Conservation (phyloP, 2,888 invertebrate species). For the Agriopis aurantiaria region DNA sequence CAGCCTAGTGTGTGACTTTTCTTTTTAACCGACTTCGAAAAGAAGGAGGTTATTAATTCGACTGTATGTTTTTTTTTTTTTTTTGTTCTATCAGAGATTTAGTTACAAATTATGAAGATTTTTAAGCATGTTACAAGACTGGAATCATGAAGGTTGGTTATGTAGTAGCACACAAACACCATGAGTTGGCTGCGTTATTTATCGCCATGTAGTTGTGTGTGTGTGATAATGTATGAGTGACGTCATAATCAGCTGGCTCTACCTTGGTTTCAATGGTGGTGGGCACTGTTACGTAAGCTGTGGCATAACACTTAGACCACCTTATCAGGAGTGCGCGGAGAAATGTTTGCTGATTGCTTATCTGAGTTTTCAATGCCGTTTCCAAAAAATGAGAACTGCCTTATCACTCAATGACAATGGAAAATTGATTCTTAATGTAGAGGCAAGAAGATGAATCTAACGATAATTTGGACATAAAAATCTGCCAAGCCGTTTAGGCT, state of each 20-base stretch:
- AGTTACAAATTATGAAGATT: background rate
- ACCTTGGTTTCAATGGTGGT: slow-evolving; percentile 21
- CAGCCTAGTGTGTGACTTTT: no score
- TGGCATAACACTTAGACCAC: slow-evolving; percentile 16
- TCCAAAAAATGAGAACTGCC: slow-evolving; percentile 5
- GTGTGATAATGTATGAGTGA: slow-evolving; percentile 37
- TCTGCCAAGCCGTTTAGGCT: no score
- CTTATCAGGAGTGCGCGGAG: slow-evolving; percentile 20
- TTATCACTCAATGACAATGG: background rate
- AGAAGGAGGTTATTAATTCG: no score
- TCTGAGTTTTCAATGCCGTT: slow-evolving; percentile 20
- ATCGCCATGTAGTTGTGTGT: slow-evolving; percentile 19
- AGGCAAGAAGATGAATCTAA: no score
- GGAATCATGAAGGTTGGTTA: background rate
- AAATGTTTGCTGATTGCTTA: slow-evolving; percentile 21
- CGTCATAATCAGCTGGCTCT: slow-evolving; percentile 34
- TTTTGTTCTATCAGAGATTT: no score
- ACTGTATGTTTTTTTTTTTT: no score
- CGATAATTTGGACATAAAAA: no score
- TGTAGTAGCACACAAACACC: slow-evolving; percentile 16
- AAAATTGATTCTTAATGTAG: slow-evolving; percentile 2
- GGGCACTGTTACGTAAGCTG: slow-evolving; percentile 22
- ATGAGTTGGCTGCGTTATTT: slow-evolving; percentile 10
- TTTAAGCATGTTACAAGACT: background rate
- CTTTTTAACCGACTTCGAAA: no score